Base-by-base conservation (phyloP, 2,888 invertebrate species). In the Clitarchus hookeri region DNA sequence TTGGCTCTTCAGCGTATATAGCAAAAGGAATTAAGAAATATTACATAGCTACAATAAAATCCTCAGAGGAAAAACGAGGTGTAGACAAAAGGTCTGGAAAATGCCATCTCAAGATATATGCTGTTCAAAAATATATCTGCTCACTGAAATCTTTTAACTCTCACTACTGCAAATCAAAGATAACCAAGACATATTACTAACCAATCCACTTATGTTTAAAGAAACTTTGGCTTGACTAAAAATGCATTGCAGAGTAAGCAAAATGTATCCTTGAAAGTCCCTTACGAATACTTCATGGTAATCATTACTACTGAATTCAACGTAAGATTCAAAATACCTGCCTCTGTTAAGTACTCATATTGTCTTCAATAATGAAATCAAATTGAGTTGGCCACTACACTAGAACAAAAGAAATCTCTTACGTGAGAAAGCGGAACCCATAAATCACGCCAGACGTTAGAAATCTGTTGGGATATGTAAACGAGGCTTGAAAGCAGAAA, bases 221-320 rank as follows among this genome's bases (percentile, higher is more conserved):
- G 27, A 79, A 36, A 79, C 12, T 23, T n/a, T 27, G 27, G 13
- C n/a, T 11, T 13, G 27, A 9, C 12, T 79, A 79, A 11, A n/a
- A 79, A 82, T 82, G 11, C 27, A 44, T 13, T 82, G 82, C 36
- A 82, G 82, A 82, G 44, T 44, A 13, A 65, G 65, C 19, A 65
- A 65, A n/a, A 65, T 65, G 65, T 12, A 6, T 25, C 13, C 19
- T n/a, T 82, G 27, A 82, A 82, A 13, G 82, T 79, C 26, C 79
- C 79, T 27, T 79, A 79, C 12, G 25, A 25, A 16, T 82, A 19
- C 82, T 82, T 82, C 82, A 16, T 6, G 36, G 19, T 44, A 16
- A 82, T 82, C 4, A 25, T 82, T 82, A 82, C 82, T 16, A 65
- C 8, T 44, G 82, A 82, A 44, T 82, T 44, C 44, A 82, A 82